Evolutionary conservation across 2,797 vertebrate species (phyloP).

Genomic region (Smutsia temminckii): DNA sequence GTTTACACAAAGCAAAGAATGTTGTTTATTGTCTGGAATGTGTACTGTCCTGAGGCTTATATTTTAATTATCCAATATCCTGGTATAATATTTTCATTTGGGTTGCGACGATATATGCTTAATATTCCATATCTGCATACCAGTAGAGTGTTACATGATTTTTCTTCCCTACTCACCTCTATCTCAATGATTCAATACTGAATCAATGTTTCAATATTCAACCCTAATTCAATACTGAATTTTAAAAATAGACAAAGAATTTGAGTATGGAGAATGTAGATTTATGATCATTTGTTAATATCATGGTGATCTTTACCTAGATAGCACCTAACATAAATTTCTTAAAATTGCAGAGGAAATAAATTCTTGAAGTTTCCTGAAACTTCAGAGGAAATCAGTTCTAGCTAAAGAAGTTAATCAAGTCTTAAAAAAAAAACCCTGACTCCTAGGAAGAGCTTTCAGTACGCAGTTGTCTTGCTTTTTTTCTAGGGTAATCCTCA

Average conservation of each 20-base stretch:
- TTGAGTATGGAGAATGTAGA: not conserved
- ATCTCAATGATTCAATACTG: not conserved
- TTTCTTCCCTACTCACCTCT: not conserved
- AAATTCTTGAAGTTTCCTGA: not conserved
- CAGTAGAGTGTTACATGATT: not conserved
- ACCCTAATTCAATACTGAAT: not conserved
- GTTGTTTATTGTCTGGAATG: not conserved
- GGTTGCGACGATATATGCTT: not conserved
- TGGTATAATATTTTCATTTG: constrained; percentile 29
- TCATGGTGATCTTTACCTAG: not conserved
- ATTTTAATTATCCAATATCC: constrained; percentile 1
- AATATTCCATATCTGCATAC: not conserved
- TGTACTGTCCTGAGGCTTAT: not conserved
- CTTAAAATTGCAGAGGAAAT: not conserved
- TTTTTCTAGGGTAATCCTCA: not conserved
- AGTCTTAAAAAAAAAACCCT: not conserved
- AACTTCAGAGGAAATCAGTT: not conserved
- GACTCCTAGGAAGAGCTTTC: not conserved
- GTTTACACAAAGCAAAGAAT: not conserved
- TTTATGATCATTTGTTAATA: not conserved
- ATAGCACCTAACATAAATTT: not conserved
- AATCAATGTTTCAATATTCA: not conserved
- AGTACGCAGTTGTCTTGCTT: not conserved
- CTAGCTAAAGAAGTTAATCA: not conserved
- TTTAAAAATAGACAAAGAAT: constrained; percentile 28